These are phyloP conservation scores for Centruroides vittatus DNA, from an alignment of 1,140 invertebrate genomes.

Conservation along the genomic window DNA sequence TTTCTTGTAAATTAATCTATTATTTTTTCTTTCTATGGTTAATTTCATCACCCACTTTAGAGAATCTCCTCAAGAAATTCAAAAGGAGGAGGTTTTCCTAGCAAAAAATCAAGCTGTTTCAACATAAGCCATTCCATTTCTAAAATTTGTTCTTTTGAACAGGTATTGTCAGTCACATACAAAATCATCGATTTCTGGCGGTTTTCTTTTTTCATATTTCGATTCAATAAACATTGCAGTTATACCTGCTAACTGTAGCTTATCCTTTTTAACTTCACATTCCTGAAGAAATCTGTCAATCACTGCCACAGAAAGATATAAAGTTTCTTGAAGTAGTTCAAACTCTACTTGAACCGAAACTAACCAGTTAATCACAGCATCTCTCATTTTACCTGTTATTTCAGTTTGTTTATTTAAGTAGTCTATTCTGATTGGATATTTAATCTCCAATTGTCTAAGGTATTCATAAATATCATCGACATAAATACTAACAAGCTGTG, in stretches of 20 bases:
- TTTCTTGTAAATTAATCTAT: no score
- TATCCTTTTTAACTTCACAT: constrained; percentile 43
- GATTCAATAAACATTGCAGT: constrained; percentile 82
- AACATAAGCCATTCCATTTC: constrained; percentile 59
- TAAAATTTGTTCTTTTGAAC: constrained; percentile 58
- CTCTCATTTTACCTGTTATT: constrained; percentile 69
- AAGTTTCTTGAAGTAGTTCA: constrained; percentile 72
- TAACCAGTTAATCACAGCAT: constrained; percentile 82
- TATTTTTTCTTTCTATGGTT: no score
- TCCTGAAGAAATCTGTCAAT: constrained; percentile 83
- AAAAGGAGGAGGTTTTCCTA: constrained; percentile 72
- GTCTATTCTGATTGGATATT: constrained; percentile 10
- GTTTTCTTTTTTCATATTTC: constrained; percentile 92
- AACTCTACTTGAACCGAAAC: constrained; percentile 84
- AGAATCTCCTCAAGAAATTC: constrained; percentile 71
- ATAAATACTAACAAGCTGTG: constrained; percentile 61
- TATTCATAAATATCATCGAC: constrained; percentile 74
- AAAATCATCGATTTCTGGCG: constrained; percentile 77
- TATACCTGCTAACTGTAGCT: constrained; percentile 78
- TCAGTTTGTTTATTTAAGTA: constrained; percentile 26
- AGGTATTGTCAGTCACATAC: constrained; percentile 85
- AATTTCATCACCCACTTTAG: constrained; percentile 51
- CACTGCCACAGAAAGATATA: constrained; percentile 73
- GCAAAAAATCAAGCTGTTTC: constrained; percentile 54
- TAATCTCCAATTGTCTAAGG: constrained; percentile 47